phyloP scores from a whole-genome alignment of 2,888 invertebrate species.

The Lasiommata megera region DNA sequence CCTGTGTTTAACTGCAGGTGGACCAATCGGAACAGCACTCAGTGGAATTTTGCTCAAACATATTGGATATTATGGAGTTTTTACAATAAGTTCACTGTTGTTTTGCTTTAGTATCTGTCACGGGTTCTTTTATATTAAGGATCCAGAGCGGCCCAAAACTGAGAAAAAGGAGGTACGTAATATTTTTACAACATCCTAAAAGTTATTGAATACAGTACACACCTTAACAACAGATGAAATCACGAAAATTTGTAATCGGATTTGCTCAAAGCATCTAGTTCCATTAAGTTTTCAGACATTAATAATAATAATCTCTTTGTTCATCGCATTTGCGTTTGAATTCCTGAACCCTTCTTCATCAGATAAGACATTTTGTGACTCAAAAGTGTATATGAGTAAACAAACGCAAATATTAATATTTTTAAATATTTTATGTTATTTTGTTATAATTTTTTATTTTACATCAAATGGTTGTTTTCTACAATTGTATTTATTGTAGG shows the following conservation, averaged over 20 bases:
- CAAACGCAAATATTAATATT: too few relatives aligned
- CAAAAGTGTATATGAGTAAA: too few relatives aligned
- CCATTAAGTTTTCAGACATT: too few relatives aligned
- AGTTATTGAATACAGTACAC: background rate
- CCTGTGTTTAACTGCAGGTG: conserved; percentile 64
- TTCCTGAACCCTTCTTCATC: too few relatives aligned
- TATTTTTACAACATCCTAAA: background rate
- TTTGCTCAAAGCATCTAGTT: too few relatives aligned
- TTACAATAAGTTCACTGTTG: conserved; percentile 60
- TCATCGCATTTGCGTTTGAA: too few relatives aligned
- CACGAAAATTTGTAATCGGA: too few relatives aligned
- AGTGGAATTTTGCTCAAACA: conserved; percentile 64
- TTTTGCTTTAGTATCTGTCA: conserved; percentile 67
- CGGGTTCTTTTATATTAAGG: conserved; percentile 64
- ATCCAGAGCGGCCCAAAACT: conserved; percentile 46
- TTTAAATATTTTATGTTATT: too few relatives aligned
- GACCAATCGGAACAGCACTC: conserved; percentile 63
- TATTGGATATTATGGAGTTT: conserved; percentile 78
- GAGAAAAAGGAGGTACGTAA: conserved; percentile 45
- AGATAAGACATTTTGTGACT: too few relatives aligned
- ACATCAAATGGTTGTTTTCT: too few relatives aligned
- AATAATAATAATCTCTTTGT: too few relatives aligned
- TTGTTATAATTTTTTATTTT: too few relatives aligned
- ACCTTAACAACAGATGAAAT: conserved; percentile 1
- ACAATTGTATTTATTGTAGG: conserved; percentile 39